phyloP scores from a whole-genome alignment of 2,113 vertebrate genomes.

The Rhinoptilus africanus region DNA sequence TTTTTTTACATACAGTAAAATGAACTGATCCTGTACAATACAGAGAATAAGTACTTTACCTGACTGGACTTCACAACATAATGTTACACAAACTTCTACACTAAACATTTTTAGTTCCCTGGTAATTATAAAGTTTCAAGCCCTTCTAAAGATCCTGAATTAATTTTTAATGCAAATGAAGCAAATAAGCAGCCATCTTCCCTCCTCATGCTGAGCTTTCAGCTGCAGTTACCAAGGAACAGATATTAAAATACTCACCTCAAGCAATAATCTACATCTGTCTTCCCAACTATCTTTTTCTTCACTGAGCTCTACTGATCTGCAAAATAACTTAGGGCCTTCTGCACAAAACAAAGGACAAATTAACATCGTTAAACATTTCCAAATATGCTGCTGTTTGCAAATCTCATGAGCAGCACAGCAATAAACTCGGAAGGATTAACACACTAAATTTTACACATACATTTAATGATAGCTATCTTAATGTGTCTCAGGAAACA shows the following conservation, averaged over 20 bases:
- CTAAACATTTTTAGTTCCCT: background rate
- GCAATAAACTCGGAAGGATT: background rate
- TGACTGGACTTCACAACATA: background rate
- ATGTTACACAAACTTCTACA: background rate
- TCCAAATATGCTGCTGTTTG: background rate
- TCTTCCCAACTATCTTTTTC: constrained; percentile 84
- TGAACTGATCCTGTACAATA: background rate
- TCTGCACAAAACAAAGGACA: constrained; percentile 50
- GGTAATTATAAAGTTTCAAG: background rate
- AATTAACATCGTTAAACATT: background rate
- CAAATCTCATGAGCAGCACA: background rate
- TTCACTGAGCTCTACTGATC: constrained; percentile 67
- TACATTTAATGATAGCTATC: background rate
- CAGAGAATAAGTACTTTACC: background rate
- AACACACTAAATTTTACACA: background rate
- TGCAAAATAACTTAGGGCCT: constrained; percentile 83
- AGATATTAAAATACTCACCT: constrained; percentile 56
- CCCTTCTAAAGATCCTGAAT: background rate
- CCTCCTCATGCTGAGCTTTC: background rate
- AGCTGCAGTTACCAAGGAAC: background rate
- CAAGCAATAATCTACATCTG: constrained; percentile 67
- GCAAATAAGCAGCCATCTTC: background rate
- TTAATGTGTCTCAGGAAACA: background rate
- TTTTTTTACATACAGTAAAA: background rate
- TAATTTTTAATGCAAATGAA: background rate